Evolutionary conservation across 2,888 invertebrate species (phyloP), one percentile per base, ranked within the genome.

Genomic region (Synanthedon myopaeformis): DNA sequence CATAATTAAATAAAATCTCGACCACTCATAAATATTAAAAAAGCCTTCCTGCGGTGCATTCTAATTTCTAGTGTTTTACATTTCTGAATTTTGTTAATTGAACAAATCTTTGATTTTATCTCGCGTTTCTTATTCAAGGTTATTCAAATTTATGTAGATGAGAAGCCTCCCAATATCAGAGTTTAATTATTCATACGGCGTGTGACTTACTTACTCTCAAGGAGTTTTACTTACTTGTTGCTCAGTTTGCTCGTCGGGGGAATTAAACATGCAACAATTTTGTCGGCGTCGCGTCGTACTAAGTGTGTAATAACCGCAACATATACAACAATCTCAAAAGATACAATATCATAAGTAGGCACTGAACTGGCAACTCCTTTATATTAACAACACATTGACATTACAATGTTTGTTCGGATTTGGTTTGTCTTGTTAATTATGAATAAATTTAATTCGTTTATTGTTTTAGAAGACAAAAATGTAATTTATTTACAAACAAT

Each of bases 1-100:
- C 59, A 70, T 74, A 75, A 74, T 75, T 71, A 79, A 76, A 73
- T 76, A 76, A 66, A 72, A 72, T 77, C 80, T 77, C 71, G 68
- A 67, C 58, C 70, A 73, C 70, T 72, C 70, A 79, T 82, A 73
- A 82, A 81, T 82, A 82, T 82, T 82, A 74, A 82, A 72, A n/a
- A 62, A 65, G 58, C 60, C 65, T 73, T 79, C 72, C 64, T 67
- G 65, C 70, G 69, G 67, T 68, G 64, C 64, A 61, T 65, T 63
- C 65, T 64, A 66, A 68, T 65, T 65, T 65, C 57, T 57, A 56
- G 58, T 65, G 65, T 57, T 66, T 63, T 57, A 66, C 65, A 64
- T 61, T 66, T 59, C 61, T 61, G 58, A 56, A 59, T 56, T 54
- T 59, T 61, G 61, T 58, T 60, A 61, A 63, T 60, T 62, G 54